Evolutionary conservation across 1,140 invertebrate species (phyloP).

Genomic region (Drosophila cardini): DNA sequence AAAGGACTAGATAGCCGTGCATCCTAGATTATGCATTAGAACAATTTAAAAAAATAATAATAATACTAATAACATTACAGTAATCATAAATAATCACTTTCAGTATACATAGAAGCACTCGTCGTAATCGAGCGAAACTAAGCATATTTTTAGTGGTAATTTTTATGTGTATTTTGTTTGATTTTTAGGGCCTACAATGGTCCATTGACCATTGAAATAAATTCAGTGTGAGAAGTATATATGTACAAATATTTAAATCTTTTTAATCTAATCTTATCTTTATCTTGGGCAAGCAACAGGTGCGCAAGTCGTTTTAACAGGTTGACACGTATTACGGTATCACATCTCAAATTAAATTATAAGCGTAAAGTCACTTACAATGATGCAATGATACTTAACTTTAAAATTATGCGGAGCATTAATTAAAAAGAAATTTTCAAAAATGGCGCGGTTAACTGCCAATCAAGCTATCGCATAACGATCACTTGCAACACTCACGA

Average conservation of each 20-base stretch:
- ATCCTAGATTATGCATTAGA: slow-evolving; percentile 37
- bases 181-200: slow-evolving; percentile 30
- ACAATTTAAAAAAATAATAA: slow-evolving; percentile 27
- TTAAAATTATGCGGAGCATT: too few relatives aligned
- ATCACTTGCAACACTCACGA: background rate
- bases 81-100: slow-evolving; percentile 39
- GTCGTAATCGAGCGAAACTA: slow-evolving; percentile 18
- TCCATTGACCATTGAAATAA: slow-evolving; percentile 46
- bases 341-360: background rate
- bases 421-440: background rate
- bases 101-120: slow-evolving; percentile 51
- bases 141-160: slow-evolving; percentile 51
- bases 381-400: background rate
- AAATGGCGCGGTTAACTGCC: background rate
- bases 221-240: slow-evolving; percentile 46
- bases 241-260: background rate
- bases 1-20: slow-evolving; percentile 59
- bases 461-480: background rate
- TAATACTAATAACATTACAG: slow-evolving; percentile 4
- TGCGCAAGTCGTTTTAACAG: background rate
- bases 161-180: slow-evolving; percentile 46
- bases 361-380: background rate
- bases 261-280: slow-evolving; percentile 18
- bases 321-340: background rate
- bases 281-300: slow-evolving; percentile 11